Base-by-base conservation (phyloP, 2,888 invertebrate genomes). In the Sesia apiformis region DNA sequence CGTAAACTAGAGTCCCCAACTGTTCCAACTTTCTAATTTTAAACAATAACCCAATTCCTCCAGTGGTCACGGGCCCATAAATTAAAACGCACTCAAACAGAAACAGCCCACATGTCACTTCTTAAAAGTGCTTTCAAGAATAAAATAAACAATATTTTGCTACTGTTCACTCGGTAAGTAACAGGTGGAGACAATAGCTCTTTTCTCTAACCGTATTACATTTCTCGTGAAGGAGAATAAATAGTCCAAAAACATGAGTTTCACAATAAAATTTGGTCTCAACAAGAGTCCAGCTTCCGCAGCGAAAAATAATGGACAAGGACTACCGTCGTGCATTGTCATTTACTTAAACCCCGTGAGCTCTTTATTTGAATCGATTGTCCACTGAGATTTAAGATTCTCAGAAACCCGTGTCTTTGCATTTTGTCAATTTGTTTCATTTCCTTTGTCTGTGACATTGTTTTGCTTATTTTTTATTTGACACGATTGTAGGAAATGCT, bases 131-230 rank as follows among this genome's bases (percentile, higher is more conserved):
- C 74, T 78, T 81, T 81, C 73, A 74, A 78, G 73, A 73, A 67
- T 79, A 81, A 86, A 86, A 84, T 77, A 86, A 84, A 88, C 83
- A 86, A 85, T 84, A 84, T 89, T 87, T 88, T 78, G 87, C 88
- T 84, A 83, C 87, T 75, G 82, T 79, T 76, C 69, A 65, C 59
- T 63, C 70, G 78, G 77, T 78, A 77, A 74, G 70, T 64, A 75
- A 68, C 81, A 83, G 78, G 76, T 80, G 82, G 51, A 57, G 69
- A 85, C 87, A 88, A 87, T 75, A 70, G 73, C 67, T 63, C 68
- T 65, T 71, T 69, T 69, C 67, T 71, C 70, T 81, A 84, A 84
- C 81, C 76, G 82, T 76, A 83, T 87, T 87, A 83, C 84, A 74
- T 76, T 76, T 65, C 46, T 67, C 59, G 70, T 65, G 69, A 66